Base-by-base conservation (phyloP, 2,113 vertebrate genomes). In the Hippoglossus stenolepis region DNA sequence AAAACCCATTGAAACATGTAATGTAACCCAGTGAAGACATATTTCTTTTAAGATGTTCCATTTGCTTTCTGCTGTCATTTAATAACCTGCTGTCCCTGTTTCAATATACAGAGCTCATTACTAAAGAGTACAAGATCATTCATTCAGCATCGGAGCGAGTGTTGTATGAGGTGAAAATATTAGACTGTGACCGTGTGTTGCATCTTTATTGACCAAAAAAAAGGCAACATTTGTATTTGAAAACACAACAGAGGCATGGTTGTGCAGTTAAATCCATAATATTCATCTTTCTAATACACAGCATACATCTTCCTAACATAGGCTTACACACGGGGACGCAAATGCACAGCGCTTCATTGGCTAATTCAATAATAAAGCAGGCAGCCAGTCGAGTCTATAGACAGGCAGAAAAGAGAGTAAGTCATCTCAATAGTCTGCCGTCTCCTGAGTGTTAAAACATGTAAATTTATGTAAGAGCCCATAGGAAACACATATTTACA, bases 401-500 rank as follows among this genome's bases (percentile, higher is more conserved):
- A 89, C 82, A 82, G 79, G 69, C 84, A 83, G 85, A 85, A 81
- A 81, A 79, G 88, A 86, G 89, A 80, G 84, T 90, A 87, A 89
- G 81, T 93, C 82, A 86, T 92, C 93, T 91, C 92, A 93, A 95
- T 93, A 74, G 91, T 84, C 87, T 87, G 83, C 79, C 82, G 74
- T 94, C 93, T 94, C 93, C 90, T 84, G 94, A 95, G 94, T 94
- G 94, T 93, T 95, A 94, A 94, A 95, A 93, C 8, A 78, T 95
- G 92, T 93, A 95, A 96, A 95, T 93, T 90, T 93, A 91, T 94
- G 95, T 85, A 95, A 94, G 93, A 88, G 89, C 92, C 93, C 93
- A 93, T 91, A 92, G 93, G 93, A 94, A 94, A 93, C 91, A 94
- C 93, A 95, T 95, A 95, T 95, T 95, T 95, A 95, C 94, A 95